phyloP scores from a whole-genome alignment of 2,113 vertebrate genomes.

The Silurus meridionalis region DNA sequence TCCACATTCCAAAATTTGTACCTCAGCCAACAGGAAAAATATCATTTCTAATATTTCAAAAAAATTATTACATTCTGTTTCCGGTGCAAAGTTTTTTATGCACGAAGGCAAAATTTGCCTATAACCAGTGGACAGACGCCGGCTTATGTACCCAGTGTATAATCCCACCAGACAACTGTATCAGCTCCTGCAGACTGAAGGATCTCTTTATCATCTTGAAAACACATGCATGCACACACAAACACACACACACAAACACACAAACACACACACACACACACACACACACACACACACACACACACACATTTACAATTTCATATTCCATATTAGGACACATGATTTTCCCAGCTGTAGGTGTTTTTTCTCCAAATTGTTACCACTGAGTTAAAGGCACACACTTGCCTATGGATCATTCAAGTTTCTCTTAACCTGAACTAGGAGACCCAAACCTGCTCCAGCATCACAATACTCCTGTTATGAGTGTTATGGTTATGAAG shows the following conservation, averaged over 20 bases:
- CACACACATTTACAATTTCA: background rate
- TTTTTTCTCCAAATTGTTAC: too few relatives aligned
- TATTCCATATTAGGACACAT: background rate
- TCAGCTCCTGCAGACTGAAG: constrained; percentile 17
- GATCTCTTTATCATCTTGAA: constrained; percentile 17
- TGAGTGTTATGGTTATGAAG: too few relatives aligned
- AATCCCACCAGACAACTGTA: constrained; percentile 25
- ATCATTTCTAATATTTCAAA: background rate
- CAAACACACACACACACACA: constrained; percentile 16
- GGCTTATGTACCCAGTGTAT: constrained; percentile 7
- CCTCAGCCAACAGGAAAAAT: background rate
- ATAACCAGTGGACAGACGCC: constrained; percentile 11
- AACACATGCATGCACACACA: constrained; percentile 1
- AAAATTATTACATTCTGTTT: background rate
- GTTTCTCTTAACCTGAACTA: too few relatives aligned
- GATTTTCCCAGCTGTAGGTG: too few relatives aligned
- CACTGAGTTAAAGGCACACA: too few relatives aligned
- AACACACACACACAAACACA: constrained; percentile 25
- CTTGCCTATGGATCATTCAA: too few relatives aligned
- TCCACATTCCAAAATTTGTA: background rate
- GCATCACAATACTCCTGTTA: too few relatives aligned
- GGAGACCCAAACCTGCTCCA: too few relatives aligned
- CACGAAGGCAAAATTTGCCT: background rate
- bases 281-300: background rate
- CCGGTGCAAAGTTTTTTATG: background rate